phyloP scores from a whole-genome alignment of 2,888 invertebrate species.

The Andrena camellia region DNA sequence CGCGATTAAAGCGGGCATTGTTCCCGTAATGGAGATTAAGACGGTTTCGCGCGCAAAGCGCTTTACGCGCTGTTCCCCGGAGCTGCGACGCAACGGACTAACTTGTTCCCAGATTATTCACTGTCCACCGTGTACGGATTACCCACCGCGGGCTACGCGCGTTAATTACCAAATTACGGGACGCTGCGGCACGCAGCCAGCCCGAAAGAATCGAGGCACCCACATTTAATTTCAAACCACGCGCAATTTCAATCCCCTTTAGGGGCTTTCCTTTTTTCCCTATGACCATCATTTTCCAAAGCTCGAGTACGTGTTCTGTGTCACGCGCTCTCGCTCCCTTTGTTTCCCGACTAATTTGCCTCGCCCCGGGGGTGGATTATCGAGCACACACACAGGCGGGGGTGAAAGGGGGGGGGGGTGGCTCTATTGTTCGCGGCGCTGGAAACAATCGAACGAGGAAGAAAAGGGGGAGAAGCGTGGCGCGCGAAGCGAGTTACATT shows the following conservation, averaged over 20 bases:
- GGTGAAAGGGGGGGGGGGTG: conserved; percentile 23
- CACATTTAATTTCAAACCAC: not conserved
- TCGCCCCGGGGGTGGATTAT: not conserved
- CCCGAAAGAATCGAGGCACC: not conserved
- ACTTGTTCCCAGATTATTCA: conserved; percentile 59
- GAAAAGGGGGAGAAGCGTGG: not conserved
- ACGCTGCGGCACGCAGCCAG: not conserved
- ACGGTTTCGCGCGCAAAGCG: conserved; percentile 49
- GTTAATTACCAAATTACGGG: conserved; percentile 34
- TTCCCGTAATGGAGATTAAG: conserved; percentile 64
- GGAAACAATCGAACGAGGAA: conserved; percentile 18
- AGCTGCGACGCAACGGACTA: conserved; percentile 28
- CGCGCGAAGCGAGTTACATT: conserved; percentile 43
- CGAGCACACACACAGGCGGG: not conserved
- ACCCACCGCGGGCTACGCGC: not conserved
- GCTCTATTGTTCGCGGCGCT: conserved; percentile 24
- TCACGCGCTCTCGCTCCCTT: not conserved
- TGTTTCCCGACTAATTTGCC: not conserved
- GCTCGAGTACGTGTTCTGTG: not conserved
- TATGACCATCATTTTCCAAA: not conserved
- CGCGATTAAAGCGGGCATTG: conserved; percentile 59
- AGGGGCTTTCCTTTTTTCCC: too few relatives aligned
- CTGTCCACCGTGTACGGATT: conserved; percentile 40
- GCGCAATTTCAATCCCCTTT: not conserved
- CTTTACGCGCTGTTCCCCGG: conserved; percentile 26